These are phyloP conservation scores for Catamblyrhynchus diadema DNA, from an alignment of 2,797 vertebrate species.

Conservation along the genomic window DNA sequence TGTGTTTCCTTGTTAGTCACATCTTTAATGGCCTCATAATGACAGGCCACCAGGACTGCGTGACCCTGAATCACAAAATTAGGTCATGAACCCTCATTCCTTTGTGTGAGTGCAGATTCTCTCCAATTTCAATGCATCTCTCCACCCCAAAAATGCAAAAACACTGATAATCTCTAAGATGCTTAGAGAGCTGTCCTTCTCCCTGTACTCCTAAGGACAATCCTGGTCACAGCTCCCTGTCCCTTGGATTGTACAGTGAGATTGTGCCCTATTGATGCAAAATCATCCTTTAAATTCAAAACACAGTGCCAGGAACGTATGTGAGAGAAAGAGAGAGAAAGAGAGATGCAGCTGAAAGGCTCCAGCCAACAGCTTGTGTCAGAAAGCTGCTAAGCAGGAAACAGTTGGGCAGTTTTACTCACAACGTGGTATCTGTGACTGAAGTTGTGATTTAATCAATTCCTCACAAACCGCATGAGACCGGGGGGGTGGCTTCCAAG, in stretches of 20 bases:
- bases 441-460: background rate
- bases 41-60: background rate
- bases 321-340: background rate
- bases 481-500: background rate
- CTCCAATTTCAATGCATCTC: background rate
- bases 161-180: background rate
- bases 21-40: background rate
- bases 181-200: background rate
- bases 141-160: background rate
- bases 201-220: background rate
- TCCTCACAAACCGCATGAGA: background rate
- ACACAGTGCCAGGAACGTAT: rapidly evolving
- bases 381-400: conserved; percentile 32
- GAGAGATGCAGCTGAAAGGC: conserved; percentile 9
- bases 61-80: conserved; percentile 51
- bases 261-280: background rate
- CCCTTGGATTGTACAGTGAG: background rate
- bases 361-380: conserved; percentile 43
- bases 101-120: background rate
- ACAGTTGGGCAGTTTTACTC: conserved; percentile 37
- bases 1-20: conserved; percentile 20
- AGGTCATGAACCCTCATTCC: background rate
- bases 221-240: rapidly evolving
- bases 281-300: background rate
- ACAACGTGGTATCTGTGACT: background rate